These are phyloP conservation scores for Accipiter virgatus DNA, from an alignment of 2,113 vertebrate species.

Conservation along the genomic window DNA sequence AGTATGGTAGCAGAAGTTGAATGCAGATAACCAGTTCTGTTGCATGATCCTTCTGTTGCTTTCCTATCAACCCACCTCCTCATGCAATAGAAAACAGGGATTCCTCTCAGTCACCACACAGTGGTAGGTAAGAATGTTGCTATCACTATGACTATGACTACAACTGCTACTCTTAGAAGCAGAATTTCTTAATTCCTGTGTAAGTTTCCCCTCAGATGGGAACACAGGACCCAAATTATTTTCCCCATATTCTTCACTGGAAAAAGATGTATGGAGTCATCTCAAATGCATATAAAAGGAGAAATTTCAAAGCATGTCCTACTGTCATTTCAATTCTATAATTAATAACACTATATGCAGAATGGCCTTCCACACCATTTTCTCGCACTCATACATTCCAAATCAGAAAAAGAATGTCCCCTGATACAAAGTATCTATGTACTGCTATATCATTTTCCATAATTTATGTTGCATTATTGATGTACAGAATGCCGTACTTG, in stretches of 20 bases:
- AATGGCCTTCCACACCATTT: slow-evolving; percentile 1
- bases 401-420: slow-evolving; percentile 15
- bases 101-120: neutral
- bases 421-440: slow-evolving; percentile 29
- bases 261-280: neutral
- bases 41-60: neutral
- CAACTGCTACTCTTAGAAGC: neutral
- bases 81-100: neutral
- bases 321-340: neutral
- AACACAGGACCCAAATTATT: neutral
- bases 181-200: neutral
- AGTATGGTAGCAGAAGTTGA: neutral
- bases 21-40: neutral
- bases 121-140: neutral
- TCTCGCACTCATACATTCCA: neutral
- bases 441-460: slow-evolving; percentile 7
- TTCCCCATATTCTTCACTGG: neutral
- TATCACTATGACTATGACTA: neutral
- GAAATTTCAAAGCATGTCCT: neutral
- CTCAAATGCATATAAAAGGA: neutral
- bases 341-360: neutral
- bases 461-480: slow-evolving; percentile 60
- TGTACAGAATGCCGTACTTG: slow-evolving; percentile 30
- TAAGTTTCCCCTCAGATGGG: neutral
- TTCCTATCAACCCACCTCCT: neutral